These are phyloP conservation scores for Paralichthys olivaceus DNA, from an alignment of 2,113 vertebrate genomes.

Conservation along the genomic window DNA sequence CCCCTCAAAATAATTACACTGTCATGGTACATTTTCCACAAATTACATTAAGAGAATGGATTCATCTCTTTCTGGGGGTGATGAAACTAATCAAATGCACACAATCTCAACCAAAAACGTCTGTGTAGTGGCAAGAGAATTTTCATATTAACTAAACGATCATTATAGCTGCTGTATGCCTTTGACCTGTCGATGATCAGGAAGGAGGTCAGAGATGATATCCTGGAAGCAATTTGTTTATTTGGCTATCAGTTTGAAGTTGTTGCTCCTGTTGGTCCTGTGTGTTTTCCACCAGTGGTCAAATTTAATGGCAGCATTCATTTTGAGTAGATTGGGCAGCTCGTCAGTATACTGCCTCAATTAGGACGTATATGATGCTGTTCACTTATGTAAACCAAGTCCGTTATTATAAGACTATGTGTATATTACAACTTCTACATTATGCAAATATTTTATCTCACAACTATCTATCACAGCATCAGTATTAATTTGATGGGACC, in stretches of 20 bases:
- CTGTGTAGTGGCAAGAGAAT: slow-evolving; percentile 20
- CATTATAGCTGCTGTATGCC: neutral
- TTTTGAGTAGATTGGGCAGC: neutral
- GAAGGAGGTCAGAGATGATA: neutral
- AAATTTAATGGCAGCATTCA: slow-evolving; percentile 7
- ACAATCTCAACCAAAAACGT: slow-evolving; percentile 57
- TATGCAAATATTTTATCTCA: neutral
- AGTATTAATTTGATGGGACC: neutral
- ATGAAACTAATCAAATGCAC: slow-evolving; percentile 69
- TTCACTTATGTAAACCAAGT: neutral
- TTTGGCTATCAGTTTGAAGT: neutral
- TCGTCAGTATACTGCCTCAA: neutral
- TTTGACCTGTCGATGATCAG: slow-evolving; percentile 29
- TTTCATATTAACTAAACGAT: slow-evolving; percentile 38
- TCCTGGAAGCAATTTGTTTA: neutral
- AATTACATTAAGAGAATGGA: slow-evolving; percentile 80
- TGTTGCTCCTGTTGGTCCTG: neutral
- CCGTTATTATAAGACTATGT: neutral
- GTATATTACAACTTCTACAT: neutral
- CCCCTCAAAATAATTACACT: slow-evolving; percentile 83
- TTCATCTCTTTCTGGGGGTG: slow-evolving; percentile 69
- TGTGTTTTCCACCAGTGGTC: neutral
- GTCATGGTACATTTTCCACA: slow-evolving; percentile 83
- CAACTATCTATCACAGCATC: neutral
- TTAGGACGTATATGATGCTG: neutral